Percentiles rank a stretch among this genome's conserved stretches.
Conservation (phyloP, 2,797 vertebrate species). For the Hypotaenidia philippensis region DNA sequence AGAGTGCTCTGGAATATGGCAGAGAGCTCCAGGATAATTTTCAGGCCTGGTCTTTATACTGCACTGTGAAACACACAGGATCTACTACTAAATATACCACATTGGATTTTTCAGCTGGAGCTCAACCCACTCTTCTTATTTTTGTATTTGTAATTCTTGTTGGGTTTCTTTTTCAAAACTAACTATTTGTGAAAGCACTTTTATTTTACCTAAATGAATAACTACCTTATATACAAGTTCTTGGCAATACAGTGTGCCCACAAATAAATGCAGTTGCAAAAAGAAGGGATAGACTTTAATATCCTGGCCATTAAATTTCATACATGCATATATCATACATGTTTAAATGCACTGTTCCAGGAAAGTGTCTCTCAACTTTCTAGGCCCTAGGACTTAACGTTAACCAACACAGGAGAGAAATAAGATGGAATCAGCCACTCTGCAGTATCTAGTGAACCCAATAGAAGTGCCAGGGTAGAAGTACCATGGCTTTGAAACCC, state of each 20-base stretch:
- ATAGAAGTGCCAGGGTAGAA: not conserved
- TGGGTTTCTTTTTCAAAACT: not conserved
- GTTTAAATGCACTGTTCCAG: not conserved
- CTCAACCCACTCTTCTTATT: not conserved
- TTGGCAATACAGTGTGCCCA: not conserved
- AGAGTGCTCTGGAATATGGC: not conserved
- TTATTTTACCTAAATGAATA: not conserved
- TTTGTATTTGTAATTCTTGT: not conserved
- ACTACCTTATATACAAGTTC: not conserved
- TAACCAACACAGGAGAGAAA: not conserved
- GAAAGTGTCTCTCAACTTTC: not conserved
- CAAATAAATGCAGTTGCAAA: conserved; percentile 27
- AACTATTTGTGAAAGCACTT: not conserved
- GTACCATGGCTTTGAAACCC: not conserved
- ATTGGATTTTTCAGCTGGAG: not conserved
- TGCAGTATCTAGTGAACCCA: not conserved
- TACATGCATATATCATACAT: not conserved
- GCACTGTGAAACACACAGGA: not conserved
- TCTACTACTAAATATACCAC: not conserved
- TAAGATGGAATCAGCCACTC: not conserved
- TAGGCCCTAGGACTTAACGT: not conserved
- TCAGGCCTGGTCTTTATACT: not conserved
- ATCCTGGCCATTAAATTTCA: not conserved
- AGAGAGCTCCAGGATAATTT: not conserved
- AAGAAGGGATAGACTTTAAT: not conserved